Conservation (phyloP, 2,113 vertebrate species). For the Pontoporia blainvillei region DNA sequence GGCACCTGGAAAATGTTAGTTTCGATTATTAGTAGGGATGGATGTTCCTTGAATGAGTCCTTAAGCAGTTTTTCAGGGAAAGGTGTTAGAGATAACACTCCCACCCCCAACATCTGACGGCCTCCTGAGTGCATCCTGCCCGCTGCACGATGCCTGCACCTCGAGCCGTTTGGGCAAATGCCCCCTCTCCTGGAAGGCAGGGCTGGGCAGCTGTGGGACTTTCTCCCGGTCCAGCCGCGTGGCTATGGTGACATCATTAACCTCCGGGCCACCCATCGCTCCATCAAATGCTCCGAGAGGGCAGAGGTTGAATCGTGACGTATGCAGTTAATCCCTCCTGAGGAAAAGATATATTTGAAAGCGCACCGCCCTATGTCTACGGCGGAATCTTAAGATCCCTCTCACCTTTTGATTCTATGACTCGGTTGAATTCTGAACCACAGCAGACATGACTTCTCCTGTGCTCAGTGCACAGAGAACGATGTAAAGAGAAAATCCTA, state of each 20-base stretch:
- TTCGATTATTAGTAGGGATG: neutral
- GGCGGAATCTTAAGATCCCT: neutral
- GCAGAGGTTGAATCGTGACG: neutral
- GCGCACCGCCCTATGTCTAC: rapidly evolving
- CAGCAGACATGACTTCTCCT: rapidly evolving
- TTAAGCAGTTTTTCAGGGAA: no score
- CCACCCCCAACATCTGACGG: no score
- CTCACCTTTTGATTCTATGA: rapidly evolving
- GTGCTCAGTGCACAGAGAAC: neutral
- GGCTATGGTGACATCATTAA: neutral
- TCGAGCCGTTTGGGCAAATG: no score
- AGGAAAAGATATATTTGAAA: neutral
- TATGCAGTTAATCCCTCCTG: rapidly evolving
- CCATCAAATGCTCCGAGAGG: neutral
- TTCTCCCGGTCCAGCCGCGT: rapidly evolving
- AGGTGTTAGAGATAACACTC: neutral
- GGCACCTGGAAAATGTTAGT: rapidly evolving
- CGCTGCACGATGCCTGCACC: neutral
- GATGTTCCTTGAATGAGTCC: neutral
- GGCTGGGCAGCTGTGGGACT: neutral
- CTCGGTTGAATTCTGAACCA: neutral
- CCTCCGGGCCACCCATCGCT: neutral
- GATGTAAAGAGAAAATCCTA: no score
- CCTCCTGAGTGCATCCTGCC: rapidly evolving
- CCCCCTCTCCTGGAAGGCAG: neutral